Evolutionary conservation across 2,113 vertebrate species (phyloP), one percentile per base, ranked within the genome.

Genomic region (Dasyprocta punctata): DNA sequence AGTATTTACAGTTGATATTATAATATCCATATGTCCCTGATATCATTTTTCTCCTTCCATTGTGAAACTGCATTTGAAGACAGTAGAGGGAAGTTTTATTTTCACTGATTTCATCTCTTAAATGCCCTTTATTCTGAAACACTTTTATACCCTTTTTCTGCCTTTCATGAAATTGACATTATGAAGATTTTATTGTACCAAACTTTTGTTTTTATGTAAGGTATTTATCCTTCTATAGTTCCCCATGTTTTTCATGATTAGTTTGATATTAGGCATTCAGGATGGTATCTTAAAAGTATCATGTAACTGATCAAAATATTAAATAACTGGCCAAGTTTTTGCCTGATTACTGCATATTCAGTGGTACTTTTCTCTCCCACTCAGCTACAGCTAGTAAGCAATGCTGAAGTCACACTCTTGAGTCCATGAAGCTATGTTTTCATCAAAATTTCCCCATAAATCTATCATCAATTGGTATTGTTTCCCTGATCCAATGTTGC

Each of bases 51-150:
- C 58, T 60, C 22, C 22, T 60, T 56, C 11, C 7, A 17, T 3
- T 49, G 1, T 90, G 12, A 13, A 14, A 67, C 58, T 0, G 7
- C 49, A 6, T 24, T 5, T n/a, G 24, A 5, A 4, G 10, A 26
- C 69, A 67, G 16, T 24, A 90, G 69, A 84, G 2, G 67, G 7
- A 38, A 30, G 54, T 30, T 26, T 26, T n/a, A 47, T 20, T 49
- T 52, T 80, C 28, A 17, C 0, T 54, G 63, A 13, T 61, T 52
- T 1, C 16, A 0, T 44, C 1, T 38, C 58, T 47, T 47, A 30
- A n/a, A 5, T 20, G 1, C 30, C 28, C 7, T 61, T 73, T 75
- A 85, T 28, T 47, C 20, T 52, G 3, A 9, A 85, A 52, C 47
- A 81, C 41, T 26, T 44, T n/a, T 52, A 82, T 82, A 38, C 10